Percentiles rank a stretch among this genome's conserved stretches.
Conservation (phyloP, 2,888 invertebrate genomes). For the Polymixis flavicincta region DNA sequence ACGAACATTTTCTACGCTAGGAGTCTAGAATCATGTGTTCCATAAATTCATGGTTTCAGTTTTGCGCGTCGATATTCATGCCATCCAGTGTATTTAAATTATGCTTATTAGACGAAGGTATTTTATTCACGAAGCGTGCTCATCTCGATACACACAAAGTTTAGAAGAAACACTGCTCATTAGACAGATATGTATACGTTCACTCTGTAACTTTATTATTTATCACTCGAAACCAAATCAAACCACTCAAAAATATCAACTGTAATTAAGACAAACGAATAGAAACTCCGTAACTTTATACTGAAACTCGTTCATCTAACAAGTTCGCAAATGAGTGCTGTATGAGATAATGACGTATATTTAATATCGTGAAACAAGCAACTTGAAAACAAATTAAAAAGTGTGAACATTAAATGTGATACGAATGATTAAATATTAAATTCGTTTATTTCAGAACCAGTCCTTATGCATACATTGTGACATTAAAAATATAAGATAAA, state of each 20-base stretch:
- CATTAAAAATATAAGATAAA: too few relatives aligned
- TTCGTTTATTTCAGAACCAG: too few relatives aligned
- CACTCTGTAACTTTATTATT: background rate
- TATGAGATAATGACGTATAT: constrained; percentile 43
- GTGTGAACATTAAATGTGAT: too few relatives aligned
- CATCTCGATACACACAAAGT: background rate
- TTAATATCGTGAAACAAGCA: constrained; percentile 56
- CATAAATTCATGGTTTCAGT: too few relatives aligned
- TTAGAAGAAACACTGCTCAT: background rate
- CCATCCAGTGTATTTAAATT: too few relatives aligned
- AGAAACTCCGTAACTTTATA: constrained; percentile 35
- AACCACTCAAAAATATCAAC: constrained; percentile 28
- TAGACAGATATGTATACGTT: background rate
- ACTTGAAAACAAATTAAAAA: constrained; percentile 60
- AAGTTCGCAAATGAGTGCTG: constrained; percentile 46
- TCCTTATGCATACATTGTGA: too few relatives aligned
- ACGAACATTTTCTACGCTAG: too few relatives aligned
- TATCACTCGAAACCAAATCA: constrained; percentile 17
- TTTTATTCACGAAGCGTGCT: background rate
- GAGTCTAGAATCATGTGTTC: too few relatives aligned
- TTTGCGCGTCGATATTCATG: too few relatives aligned
- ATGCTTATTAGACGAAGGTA: background rate
- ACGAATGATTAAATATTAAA: too few relatives aligned
- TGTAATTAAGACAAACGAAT: constrained; percentile 60
- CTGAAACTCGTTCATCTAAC: constrained; percentile 54